Percentiles rank a stretch among this genome's conserved stretches.
Conservation (phyloP, 2,113 vertebrate genomes). For the Poecile atricapillus region DNA sequence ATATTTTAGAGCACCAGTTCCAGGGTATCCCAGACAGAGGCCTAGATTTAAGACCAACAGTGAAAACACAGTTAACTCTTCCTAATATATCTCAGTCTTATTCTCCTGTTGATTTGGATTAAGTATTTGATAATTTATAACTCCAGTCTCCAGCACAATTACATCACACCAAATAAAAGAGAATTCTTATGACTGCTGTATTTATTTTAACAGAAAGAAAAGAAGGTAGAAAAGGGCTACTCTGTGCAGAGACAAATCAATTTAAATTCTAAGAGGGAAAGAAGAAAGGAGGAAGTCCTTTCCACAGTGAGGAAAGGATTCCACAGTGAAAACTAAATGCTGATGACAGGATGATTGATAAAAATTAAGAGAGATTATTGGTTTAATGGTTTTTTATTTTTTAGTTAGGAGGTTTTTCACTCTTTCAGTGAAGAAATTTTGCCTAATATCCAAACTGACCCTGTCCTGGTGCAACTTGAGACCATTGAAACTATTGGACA, state of each 20-base stretch:
- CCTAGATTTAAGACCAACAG: not conserved
- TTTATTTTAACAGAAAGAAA: not conserved
- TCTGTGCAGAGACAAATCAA: not conserved
- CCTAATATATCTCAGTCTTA: not conserved
- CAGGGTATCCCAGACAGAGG: not conserved
- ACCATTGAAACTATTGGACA: not conserved
- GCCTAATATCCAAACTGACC: not conserved
- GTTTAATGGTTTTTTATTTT: not conserved
- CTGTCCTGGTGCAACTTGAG: not conserved
- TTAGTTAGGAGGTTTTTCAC: fast-evolving
- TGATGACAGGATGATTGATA: not conserved
- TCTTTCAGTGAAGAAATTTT: not conserved
- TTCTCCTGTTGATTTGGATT: not conserved
- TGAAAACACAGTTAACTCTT: not conserved
- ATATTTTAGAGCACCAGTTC: not conserved
- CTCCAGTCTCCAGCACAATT: not conserved
- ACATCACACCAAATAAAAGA: not conserved
- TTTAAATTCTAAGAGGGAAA: not conserved
- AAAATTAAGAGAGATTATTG: not conserved
- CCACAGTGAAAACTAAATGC: not conserved
- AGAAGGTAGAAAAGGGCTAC: not conserved
- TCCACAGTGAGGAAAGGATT: not conserved
- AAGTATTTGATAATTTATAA: not conserved
- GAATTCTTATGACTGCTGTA: not conserved
- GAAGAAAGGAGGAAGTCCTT: not conserved